These are phyloP conservation scores for Teleogryllus occipitalis DNA, from an alignment of 1,140 invertebrate species.

Conservation along the genomic window DNA sequence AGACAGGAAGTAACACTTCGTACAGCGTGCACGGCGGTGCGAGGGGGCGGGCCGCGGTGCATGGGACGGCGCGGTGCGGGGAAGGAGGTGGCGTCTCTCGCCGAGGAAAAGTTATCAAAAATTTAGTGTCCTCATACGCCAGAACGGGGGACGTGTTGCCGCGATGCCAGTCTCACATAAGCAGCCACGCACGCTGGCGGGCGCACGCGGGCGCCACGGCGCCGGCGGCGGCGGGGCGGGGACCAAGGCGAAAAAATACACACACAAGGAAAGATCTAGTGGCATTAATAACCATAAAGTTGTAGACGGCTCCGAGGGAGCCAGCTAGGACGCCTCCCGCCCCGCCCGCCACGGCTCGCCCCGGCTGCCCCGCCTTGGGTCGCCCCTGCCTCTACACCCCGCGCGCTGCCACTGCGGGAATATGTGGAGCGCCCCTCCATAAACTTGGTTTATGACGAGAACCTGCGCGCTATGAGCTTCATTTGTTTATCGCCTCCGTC, in stretches of 20 bases:
- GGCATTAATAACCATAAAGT: slow-evolving; percentile 1
- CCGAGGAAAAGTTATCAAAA: neutral
- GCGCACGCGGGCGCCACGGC: neutral
- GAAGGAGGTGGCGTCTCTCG: too few relatives aligned
- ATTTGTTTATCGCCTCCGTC: neutral
- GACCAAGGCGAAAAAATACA: neutral
- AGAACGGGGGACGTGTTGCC: neutral
- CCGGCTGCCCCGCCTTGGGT: neutral
- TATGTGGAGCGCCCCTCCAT: neutral
- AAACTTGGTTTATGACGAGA: slow-evolving; percentile 4
- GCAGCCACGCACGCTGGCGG: neutral
- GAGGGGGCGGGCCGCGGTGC: too few relatives aligned
- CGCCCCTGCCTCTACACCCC: neutral
- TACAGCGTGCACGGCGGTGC: neutral
- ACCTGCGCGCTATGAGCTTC: neutral
- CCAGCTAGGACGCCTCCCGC: neutral
- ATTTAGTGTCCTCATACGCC: neutral
- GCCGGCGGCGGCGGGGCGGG: too few relatives aligned
- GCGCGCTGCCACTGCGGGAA: neutral
- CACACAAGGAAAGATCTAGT: neutral
- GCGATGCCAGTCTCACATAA: neutral
- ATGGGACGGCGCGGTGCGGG: too few relatives aligned
- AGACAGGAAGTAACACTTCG: neutral
- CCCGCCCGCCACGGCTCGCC: neutral
- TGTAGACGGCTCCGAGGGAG: neutral